A percentile compares a stretch with the other conserved stretches of the same genome.
Conservation (phyloP, 1,140 invertebrate genomes). For the Pollicipes pollicipes region DNA sequence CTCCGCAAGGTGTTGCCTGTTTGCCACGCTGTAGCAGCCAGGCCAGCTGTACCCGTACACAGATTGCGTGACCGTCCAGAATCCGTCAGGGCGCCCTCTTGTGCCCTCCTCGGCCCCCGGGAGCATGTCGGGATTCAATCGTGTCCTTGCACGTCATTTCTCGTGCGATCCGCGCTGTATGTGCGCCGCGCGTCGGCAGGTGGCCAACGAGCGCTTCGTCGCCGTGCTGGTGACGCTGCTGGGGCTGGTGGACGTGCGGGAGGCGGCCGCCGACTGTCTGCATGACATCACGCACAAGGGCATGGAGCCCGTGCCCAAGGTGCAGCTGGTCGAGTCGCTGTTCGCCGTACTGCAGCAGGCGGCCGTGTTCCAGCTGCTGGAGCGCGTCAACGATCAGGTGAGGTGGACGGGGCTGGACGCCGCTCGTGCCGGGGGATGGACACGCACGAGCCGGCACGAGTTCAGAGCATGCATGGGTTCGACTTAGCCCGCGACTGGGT, state of each 20-base stretch:
- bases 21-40: no score
- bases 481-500: no score
- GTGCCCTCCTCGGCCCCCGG: no score
- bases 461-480: no score
- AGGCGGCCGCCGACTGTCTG: slow-evolving; percentile 37
- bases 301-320: slow-evolving; percentile 39
- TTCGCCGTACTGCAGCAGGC: slow-evolving; percentile 28
- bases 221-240: slow-evolving; percentile 32
- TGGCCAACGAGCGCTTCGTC: slow-evolving; percentile 26
- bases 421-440: slow-evolving; percentile 38
- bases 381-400: slow-evolving; percentile 34
- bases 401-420: slow-evolving; percentile 33
- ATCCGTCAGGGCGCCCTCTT: no score
- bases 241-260: slow-evolving; percentile 25
- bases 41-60: no score
- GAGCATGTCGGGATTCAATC: no score
- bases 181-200: not conserved
- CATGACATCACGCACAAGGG: slow-evolving; percentile 37
- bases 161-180: no score
- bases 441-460: no score
- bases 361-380: slow-evolving; percentile 32
- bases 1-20: no score
- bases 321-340: slow-evolving; percentile 37
- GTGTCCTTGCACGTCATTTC: slow-evolving; percentile 26
- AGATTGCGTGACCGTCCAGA: no score